Evolutionary conservation across 2,113 vertebrate genomes (phyloP).

Genomic region (Daboia siamensis): DNA sequence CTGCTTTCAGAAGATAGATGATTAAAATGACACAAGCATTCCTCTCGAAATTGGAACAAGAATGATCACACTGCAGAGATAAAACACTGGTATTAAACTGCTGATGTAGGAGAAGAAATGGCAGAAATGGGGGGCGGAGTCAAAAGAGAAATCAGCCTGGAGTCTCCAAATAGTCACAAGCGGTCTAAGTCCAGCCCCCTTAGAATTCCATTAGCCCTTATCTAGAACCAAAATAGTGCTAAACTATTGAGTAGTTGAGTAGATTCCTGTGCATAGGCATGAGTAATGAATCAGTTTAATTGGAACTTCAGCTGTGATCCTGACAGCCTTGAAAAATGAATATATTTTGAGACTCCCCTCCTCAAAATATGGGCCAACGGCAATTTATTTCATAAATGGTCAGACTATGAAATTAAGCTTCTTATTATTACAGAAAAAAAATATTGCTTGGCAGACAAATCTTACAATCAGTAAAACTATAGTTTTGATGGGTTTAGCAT

Average conservation of each 20-base stretch:
- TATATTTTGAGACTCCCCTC: neutral
- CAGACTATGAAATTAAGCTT: neutral
- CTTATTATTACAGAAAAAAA: neutral
- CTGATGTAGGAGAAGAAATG: neutral
- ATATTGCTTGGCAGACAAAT: neutral
- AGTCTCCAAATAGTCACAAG: neutral
- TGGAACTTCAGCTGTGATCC: neutral
- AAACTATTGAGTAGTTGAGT: neutral
- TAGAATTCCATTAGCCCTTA: neutral
- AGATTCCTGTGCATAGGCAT: neutral
- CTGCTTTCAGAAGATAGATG: neutral
- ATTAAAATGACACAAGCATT: neutral
- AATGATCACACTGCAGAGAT: neutral
- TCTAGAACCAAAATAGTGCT: neutral
- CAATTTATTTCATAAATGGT: neutral
- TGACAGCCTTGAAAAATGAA: neutral
- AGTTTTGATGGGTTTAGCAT: neutral
- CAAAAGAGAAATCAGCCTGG: neutral
- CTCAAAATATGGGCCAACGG: neutral
- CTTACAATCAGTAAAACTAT: neutral
- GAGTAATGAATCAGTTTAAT: neutral
- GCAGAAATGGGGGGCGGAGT: neutral
- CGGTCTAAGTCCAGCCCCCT: neutral
- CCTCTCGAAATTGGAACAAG: neutral
- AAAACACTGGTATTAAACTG: neutral